Conservation (phyloP, 2,113 vertebrate species). For the Salminus brasiliensis region DNA sequence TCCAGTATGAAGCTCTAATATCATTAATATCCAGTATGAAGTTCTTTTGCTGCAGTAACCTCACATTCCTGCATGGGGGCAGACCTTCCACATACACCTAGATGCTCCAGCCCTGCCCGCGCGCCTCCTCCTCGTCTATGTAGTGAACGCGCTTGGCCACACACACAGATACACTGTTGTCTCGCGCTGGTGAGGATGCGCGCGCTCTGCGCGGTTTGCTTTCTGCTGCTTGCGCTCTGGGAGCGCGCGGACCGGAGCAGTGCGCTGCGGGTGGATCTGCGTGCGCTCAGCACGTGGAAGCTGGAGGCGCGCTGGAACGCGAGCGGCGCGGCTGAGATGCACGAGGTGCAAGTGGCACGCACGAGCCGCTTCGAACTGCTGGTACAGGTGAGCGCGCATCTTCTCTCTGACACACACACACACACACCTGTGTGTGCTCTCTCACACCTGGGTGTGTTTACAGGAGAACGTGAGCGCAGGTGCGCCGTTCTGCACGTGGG, state of each 20-base stretch:
- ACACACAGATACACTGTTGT: neutral
- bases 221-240: neutral
- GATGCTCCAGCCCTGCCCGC: no score
- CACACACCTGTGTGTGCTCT: neutral
- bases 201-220: neutral
- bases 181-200: neutral
- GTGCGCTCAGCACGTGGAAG: conserved; percentile 14
- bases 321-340: neutral
- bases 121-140: no score
- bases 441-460: neutral
- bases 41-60: no score
- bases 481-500: conserved; percentile 42
- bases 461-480: conserved; percentile 56
- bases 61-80: no score
- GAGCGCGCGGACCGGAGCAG: neutral
- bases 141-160: neutral
- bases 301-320: conserved; percentile 20
- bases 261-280: neutral
- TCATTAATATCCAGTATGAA: no score
- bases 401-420: neutral
- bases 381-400: conserved; percentile 48
- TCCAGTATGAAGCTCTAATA: no score
- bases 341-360: conserved; percentile 63
- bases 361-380: conserved; percentile 40
- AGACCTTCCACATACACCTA: no score